Base-by-base conservation (phyloP, 1,140 invertebrate species). In the Drosophila mayri region DNA sequence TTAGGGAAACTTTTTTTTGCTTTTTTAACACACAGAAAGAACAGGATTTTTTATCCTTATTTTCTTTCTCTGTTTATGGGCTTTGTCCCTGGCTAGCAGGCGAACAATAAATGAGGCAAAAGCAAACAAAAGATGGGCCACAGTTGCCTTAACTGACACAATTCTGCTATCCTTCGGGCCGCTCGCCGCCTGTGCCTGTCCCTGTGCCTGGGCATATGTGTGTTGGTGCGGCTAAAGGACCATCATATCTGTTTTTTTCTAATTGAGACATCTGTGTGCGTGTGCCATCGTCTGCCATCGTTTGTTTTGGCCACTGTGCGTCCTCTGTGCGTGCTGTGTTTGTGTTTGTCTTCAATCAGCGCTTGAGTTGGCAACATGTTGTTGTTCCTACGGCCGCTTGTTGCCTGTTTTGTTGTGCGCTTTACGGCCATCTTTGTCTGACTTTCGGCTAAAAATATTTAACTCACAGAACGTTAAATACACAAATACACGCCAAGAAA, bases 381-480 rank as follows among this genome's bases (percentile, higher is more conserved):
- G 52, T 50, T 66, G 49, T 14, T 64, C 11, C 18, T 43, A 18
- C 37, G 60, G 73, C 49, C 66, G 44, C 46, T 67, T 43, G 50
- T 76, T 76, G 52, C 52, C 66, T 63, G 43, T 43, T 54, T 79
- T 63, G 40, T 35, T 62, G 37, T 68, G 25, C 62, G 49, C 58
- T 70, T 83, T 72, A 43, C 61, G 77, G 50, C 70, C 64, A 77
- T 76, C 61, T 90, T 71, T 66, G 68, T 79, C 83, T 88, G 68
- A 73, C 85, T 85, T 88, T 81, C 47, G 70, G 85, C 85, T 88
- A 88, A 88, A 88, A 90, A 88, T 88, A 88, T 88, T 81, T 84
- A 88, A 85, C 81, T 78, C 66, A 68, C 70, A 79, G 40, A 46
- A 72, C 64, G 64, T 80, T 87, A 67, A 78, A 77, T 60, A 60